A percentile compares a stretch with the other conserved stretches of the same genome.
Conservation (phyloP, 2,797 vertebrate species). For the Pantherophis vulpinus region DNA sequence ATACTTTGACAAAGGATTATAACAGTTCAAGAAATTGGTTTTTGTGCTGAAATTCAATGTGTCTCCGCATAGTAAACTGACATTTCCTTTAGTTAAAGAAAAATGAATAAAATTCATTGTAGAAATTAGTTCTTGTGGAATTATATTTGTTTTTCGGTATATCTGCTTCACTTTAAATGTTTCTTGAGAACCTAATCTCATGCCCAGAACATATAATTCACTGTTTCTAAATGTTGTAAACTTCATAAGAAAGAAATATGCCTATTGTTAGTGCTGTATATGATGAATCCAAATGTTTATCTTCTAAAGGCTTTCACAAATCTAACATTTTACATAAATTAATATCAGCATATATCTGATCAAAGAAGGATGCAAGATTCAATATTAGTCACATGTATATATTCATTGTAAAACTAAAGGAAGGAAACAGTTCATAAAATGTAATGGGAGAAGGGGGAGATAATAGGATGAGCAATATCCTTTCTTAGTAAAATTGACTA, state of each 20-base stretch:
- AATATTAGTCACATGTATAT: background rate
- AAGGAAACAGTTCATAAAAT: background rate
- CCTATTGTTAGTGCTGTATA: background rate
- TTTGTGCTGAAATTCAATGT: slow-evolving; percentile 5
- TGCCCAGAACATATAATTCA: background rate
- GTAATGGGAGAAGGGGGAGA: background rate
- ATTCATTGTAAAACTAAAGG: background rate
- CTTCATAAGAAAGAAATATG: background rate
- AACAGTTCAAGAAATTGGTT: slow-evolving; percentile 32
- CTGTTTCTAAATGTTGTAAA: background rate
- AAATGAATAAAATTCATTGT: background rate
- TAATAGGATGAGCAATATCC: background rate
- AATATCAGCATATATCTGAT: background rate
- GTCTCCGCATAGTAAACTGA: background rate
- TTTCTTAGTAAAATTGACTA: background rate
- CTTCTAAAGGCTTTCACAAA: background rate
- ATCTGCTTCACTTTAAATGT: background rate
- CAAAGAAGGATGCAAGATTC: background rate
- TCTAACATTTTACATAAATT: background rate
- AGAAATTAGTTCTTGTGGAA: background rate
- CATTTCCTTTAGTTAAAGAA: background rate
- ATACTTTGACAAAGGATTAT: slow-evolving; percentile 31
- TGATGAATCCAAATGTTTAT: background rate
- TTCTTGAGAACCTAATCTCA: background rate
- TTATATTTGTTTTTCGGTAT: background rate